Percentiles rank a stretch among this genome's conserved stretches.
Conservation (phyloP, 2,797 vertebrate genomes). For the Epinephelus awoara region DNA sequence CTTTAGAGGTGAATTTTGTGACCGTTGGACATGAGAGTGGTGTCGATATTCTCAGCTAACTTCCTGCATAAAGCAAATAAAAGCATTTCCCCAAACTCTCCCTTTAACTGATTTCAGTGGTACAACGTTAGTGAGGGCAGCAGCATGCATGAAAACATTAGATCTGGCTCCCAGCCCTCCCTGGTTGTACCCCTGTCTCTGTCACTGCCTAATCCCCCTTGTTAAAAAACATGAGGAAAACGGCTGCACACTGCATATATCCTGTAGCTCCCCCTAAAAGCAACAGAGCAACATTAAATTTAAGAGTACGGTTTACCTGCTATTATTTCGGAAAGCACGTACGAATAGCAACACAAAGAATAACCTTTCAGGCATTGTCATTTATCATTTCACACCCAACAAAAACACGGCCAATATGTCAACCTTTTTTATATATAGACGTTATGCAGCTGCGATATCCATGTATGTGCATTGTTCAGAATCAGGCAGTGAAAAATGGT, state of each 20-base stretch:
- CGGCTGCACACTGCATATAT: not conserved
- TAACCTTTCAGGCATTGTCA: slow-evolving; percentile 11
- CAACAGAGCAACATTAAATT: not conserved
- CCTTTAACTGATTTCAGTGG: not conserved
- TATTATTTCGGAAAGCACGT: slow-evolving; percentile 6
- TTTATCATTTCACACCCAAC: slow-evolving; percentile 19
- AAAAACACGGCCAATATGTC: slow-evolving; percentile 32
- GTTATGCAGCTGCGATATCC: slow-evolving; percentile 25
- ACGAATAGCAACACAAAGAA: slow-evolving; percentile 34
- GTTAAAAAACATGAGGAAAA: slow-evolving; percentile 45
- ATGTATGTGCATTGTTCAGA: slow-evolving; percentile 63
- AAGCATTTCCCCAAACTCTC: not conserved
- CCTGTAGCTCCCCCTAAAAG: not conserved
- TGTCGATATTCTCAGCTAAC: not conserved
- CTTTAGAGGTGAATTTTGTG: no score
- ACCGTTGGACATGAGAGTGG: not conserved
- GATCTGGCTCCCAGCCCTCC: not conserved
- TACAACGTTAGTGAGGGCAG: not conserved
- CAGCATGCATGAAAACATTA: slow-evolving; percentile 26
- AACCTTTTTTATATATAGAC: slow-evolving; percentile 28
- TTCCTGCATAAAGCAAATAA: not conserved
- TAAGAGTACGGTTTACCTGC: not conserved
- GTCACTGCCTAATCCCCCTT: slow-evolving; percentile 25
- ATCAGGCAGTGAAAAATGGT: slow-evolving; percentile 27
- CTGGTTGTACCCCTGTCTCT: slow-evolving; percentile 30